Evolutionary conservation across 2,888 invertebrate species (phyloP).

Genomic region (Ophioninae sp.): DNA sequence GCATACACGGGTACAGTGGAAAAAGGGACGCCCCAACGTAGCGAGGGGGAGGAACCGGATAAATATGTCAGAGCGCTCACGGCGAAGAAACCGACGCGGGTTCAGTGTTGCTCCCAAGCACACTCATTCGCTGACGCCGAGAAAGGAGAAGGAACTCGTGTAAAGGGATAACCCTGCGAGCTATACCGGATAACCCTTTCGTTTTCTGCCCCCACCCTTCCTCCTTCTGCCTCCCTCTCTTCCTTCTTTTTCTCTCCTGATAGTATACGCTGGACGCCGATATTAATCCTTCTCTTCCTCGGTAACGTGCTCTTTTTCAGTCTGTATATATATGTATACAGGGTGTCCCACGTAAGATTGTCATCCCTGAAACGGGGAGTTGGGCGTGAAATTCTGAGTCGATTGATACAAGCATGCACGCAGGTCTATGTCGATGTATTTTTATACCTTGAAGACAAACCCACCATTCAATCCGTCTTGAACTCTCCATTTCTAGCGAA

Average conservation of each 20-base stretch:
- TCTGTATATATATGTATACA: neutral
- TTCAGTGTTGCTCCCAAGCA: conserved; percentile 40
- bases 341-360: no score
- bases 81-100: conserved; percentile 62
- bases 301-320: conserved; percentile 42
- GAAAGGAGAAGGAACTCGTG: conserved; percentile 66
- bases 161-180: conserved; percentile 71
- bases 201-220: conserved; percentile 31
- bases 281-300: conserved; percentile 69
- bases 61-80: conserved; percentile 72
- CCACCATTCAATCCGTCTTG: no score
- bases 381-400: no score
- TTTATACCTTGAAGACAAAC: no score
- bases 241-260: conserved; percentile 17
- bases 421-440: no score
- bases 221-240: conserved; percentile 41
- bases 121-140: conserved; percentile 15
- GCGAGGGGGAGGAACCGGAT: conserved; percentile 70
- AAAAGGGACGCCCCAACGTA: conserved; percentile 66
- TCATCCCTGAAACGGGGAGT: no score
- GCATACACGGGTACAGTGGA: neutral
- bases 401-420: no score
- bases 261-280: conserved; percentile 45
- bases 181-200: conserved; percentile 70
- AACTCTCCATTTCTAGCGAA: no score